These are phyloP conservation scores for Pyrrhopygopsis socrates DNA, from an alignment of 2,888 invertebrate genomes.

Conservation along the genomic window DNA sequence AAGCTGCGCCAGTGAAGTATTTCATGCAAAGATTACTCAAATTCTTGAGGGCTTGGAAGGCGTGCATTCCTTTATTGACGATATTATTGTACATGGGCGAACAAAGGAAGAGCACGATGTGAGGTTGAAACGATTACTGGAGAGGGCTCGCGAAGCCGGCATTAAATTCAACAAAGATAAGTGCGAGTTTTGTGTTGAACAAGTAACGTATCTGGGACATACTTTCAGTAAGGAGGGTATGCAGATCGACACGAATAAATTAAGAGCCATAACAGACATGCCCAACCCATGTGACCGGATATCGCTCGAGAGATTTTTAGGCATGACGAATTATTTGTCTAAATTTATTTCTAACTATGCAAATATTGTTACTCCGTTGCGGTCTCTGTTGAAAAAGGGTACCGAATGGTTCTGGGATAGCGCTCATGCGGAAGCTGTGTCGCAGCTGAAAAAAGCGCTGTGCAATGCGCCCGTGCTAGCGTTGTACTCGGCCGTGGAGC, in stretches of 20 bases:
- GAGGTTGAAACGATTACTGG: constrained; percentile 41
- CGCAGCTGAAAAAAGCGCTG: constrained; percentile 45
- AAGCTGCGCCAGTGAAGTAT: constrained; percentile 78
- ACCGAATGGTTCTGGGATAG: neutral
- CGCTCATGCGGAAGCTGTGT: neutral
- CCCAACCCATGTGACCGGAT: neutral
- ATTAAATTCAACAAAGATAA: constrained; percentile 57
- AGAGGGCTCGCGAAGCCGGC: constrained; percentile 57
- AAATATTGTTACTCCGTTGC: neutral
- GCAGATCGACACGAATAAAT: constrained; percentile 52
- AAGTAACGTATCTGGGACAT: constrained; percentile 72
- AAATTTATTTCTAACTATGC: neutral
- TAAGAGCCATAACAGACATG: constrained; percentile 71
- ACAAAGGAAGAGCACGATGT: constrained; percentile 60
- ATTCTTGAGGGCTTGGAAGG: constrained; percentile 56
- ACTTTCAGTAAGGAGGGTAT: neutral
- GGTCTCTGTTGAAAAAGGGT: neutral
- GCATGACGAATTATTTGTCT: constrained; percentile 73
- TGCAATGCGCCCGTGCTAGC: neutral
- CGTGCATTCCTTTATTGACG: constrained; percentile 57
- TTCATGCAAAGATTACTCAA: constrained; percentile 73
- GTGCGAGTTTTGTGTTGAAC: constrained; percentile 61
- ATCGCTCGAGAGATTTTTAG: constrained; percentile 80
- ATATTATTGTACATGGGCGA: constrained; percentile 58
- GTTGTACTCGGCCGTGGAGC: neutral